Conservation (phyloP, 1,140 invertebrate species). For the Aphis craccivora region DNA sequence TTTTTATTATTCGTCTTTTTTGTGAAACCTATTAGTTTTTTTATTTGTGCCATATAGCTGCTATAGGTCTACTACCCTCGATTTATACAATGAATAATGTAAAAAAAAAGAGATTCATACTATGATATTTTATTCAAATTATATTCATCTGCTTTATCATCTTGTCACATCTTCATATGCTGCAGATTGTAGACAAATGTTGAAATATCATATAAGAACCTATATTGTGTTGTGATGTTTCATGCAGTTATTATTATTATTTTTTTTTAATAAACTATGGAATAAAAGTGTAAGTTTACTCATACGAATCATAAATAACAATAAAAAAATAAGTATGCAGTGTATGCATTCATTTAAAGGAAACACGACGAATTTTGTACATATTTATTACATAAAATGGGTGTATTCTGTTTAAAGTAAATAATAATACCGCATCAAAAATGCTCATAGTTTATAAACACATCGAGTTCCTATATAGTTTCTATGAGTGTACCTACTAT, state of each 20-base stretch:
- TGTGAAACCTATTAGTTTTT: background rate
- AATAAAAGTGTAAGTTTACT: background rate
- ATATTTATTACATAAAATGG: background rate
- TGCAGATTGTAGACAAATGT: background rate
- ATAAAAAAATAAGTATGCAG: background rate
- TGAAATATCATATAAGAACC: background rate
- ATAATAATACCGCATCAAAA: background rate
- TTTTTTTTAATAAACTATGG: background rate
- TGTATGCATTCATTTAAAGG: background rate
- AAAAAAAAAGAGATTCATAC: constrained; percentile 9
- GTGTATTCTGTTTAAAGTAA: background rate
- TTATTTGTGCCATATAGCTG: background rate
- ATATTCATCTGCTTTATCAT: background rate
- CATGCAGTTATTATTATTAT: background rate
- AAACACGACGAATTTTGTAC: background rate
- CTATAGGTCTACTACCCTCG: background rate
- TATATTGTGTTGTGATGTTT: background rate
- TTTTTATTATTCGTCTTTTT: constrained; percentile 5
- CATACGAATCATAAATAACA: background rate
- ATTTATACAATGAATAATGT: constrained; percentile 32
- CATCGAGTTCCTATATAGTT: background rate
- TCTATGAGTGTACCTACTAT: background rate
- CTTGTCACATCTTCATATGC: background rate
- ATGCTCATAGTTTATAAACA: background rate
- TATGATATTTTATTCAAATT: constrained; percentile 6